Evolutionary conservation across 1,140 invertebrate species (phyloP).

Genomic region (Brachionus manjavacas): DNA sequence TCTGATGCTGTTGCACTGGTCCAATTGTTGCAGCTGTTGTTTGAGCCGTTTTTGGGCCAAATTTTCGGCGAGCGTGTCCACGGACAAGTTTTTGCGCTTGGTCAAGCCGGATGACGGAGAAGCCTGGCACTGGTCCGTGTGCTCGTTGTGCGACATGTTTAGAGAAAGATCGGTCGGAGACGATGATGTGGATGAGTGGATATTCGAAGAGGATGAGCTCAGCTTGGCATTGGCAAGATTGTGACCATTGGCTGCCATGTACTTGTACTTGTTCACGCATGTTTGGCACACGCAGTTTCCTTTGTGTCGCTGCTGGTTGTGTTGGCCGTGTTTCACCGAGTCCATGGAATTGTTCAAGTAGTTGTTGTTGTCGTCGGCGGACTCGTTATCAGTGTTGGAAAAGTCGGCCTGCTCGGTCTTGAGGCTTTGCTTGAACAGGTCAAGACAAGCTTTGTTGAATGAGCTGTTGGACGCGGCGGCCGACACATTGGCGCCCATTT

Average conservation of each 20-base stretch:
- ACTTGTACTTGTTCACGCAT: slow-evolving; percentile 41
- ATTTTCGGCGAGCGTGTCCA: slow-evolving; percentile 34
- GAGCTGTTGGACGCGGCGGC: not conserved
- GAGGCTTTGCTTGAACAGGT: not conserved
- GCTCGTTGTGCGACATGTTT: not conserved
- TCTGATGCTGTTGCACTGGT: not conserved
- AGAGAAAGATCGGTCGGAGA: not conserved
- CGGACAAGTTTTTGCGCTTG: slow-evolving; percentile 35
- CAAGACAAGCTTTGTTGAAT: not conserved
- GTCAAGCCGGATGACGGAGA: not conserved
- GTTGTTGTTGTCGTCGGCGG: not conserved
- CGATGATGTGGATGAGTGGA: slow-evolving; percentile 3
- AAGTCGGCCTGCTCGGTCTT: not conserved
- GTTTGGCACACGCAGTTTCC: slow-evolving; percentile 22
- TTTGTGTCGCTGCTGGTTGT: slow-evolving; percentile 22
- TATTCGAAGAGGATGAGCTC: not conserved
- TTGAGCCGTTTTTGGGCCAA: slow-evolving; percentile 41
- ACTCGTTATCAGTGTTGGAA: slow-evolving; percentile 16
- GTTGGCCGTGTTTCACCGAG: slow-evolving; percentile 4
- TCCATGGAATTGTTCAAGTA: slow-evolving; percentile 29
- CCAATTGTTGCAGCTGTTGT: not conserved
- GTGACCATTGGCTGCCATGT: slow-evolving; percentile 31
- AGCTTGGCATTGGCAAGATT: not conserved
- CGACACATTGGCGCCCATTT: not conserved
- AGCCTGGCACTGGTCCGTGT: not conserved